phyloP scores from a whole-genome alignment of 1,140 invertebrate genomes.

The Philotrypesis tridentata region DNA sequence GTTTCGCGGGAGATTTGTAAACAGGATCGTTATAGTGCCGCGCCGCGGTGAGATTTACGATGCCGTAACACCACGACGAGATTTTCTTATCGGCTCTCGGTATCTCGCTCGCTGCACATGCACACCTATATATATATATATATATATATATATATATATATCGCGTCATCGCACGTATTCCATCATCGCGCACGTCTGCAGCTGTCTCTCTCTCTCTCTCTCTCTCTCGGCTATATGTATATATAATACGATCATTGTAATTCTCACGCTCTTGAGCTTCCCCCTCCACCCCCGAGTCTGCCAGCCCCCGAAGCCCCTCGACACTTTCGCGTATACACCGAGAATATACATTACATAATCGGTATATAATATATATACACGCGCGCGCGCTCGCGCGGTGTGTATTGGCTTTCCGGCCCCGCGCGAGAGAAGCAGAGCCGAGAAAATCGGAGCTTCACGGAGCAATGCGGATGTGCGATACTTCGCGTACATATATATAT shows the following conservation, averaged over 20 bases:
- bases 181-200: neutral
- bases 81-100: neutral
- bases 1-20: neutral
- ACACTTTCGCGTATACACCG: no score
- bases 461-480: slow-evolving; percentile 31
- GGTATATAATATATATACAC: no score
- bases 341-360: neutral
- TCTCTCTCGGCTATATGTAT: no score
- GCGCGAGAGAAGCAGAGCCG: neutral
- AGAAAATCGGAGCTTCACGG: neutral
- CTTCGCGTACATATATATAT: neutral
- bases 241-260: no score
- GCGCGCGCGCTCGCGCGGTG: no score
- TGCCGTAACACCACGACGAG: neutral
- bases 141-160: slow-evolving; percentile 16
- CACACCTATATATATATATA: no score
- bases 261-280: neutral
- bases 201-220: no score
- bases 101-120: no score
- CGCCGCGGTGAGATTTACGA: neutral
- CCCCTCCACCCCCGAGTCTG: no score
- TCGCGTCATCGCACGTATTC: no score
- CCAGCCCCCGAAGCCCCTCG: no score
- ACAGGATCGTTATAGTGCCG: neutral
- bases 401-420: slow-evolving; percentile 15